Evolutionary conservation across 2,797 vertebrate genomes (phyloP).

Genomic region (Lacerta viridis): DNA sequence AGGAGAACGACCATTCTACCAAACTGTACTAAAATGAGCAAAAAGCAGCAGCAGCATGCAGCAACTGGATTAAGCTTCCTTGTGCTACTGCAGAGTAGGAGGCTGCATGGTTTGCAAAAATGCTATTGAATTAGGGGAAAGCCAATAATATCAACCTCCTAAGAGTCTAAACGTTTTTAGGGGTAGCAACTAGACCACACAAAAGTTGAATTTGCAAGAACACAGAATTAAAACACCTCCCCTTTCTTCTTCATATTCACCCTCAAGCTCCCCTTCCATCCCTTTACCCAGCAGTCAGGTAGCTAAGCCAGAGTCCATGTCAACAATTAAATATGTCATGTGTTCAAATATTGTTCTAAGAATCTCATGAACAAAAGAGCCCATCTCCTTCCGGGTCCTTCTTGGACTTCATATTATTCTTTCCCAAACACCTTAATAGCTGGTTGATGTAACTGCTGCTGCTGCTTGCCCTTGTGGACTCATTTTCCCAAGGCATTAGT

Average conservation of each 20-base stretch:
- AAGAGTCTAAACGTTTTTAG: neutral
- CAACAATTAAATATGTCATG: neutral
- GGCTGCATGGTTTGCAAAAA: neutral
- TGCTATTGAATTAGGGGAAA: neutral
- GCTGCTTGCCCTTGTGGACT: too few species aligned
- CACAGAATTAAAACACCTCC: neutral
- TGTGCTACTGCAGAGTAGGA: neutral
- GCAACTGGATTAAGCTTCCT: neutral
- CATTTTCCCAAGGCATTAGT: too few species aligned
- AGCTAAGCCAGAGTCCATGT: neutral
- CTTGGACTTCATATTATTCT: too few species aligned
- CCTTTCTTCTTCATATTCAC: neutral
- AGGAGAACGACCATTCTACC: neutral
- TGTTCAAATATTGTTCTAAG: neutral
- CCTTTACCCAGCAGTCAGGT: too few species aligned
- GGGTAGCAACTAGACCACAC: neutral
- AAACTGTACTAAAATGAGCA: too few species aligned
- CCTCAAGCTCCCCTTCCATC: neutral
- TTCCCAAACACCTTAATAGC: too few species aligned
- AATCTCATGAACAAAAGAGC: too few species aligned
- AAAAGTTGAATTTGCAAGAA: neutral
- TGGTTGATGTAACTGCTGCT: too few species aligned
- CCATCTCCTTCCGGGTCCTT: too few species aligned
- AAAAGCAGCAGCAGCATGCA: too few species aligned
- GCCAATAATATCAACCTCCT: neutral